These are phyloP conservation scores for Falco rusticolus DNA, from an alignment of 2,797 vertebrate species.

Conservation along the genomic window DNA sequence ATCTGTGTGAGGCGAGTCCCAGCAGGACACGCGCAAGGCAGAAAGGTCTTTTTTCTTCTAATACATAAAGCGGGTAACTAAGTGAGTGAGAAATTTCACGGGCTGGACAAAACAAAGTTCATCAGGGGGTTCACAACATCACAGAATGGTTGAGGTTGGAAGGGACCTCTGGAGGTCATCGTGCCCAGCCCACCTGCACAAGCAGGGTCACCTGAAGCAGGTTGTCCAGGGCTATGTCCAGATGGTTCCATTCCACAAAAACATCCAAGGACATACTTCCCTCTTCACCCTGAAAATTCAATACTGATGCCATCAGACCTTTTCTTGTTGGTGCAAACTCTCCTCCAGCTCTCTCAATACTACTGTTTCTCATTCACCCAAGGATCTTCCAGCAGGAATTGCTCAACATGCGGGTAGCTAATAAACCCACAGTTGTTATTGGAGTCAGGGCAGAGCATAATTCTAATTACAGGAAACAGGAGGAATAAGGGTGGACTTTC, in stretches of 20 bases:
- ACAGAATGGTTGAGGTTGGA: not conserved
- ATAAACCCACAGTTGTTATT: not conserved
- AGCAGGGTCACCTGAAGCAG: not conserved
- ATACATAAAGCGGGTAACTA: not conserved
- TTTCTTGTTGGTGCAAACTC: not conserved
- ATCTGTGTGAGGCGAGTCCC: not conserved
- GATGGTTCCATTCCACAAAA: not conserved
- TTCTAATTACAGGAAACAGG: constrained; percentile 27
- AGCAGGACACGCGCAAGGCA: not conserved
- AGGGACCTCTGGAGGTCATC: not conserved
- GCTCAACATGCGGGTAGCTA: not conserved
- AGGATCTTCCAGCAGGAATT: not conserved
- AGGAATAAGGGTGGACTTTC: not conserved
- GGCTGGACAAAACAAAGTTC: fast-evolving
- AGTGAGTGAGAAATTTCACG: not conserved
- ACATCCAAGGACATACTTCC: not conserved
- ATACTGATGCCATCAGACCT: not conserved
- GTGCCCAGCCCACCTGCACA: fast-evolving
- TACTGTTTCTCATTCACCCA: not conserved
- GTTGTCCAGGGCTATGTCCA: not conserved
- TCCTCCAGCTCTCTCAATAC: not conserved
- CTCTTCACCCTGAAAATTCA: not conserved
- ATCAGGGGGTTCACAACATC: not conserved
- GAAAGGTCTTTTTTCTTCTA: not conserved
- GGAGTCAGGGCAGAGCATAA: not conserved